Evolutionary conservation across 2,888 invertebrate species (phyloP).

Genomic region (Polyploca ridens): DNA sequence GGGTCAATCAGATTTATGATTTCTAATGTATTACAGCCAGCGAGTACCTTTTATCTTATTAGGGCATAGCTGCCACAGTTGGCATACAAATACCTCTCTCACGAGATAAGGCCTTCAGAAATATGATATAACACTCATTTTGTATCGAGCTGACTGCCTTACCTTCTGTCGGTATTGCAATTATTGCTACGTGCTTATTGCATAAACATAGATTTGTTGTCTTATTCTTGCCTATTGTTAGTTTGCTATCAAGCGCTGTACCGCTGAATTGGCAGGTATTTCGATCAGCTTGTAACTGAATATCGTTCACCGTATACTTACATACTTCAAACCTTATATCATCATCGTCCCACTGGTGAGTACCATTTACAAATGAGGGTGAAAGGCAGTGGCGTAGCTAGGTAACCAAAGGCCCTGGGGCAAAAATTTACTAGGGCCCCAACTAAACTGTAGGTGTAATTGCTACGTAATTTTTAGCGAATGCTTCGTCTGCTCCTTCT

Average conservation of each 20-base stretch:
- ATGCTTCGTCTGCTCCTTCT: too few species aligned
- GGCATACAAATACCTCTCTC: conserved; percentile 2
- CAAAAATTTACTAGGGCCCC: too few species aligned
- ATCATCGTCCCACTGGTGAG: too few species aligned
- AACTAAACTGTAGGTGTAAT: too few species aligned
- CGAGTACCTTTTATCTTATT: background rate
- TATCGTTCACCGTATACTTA: background rate
- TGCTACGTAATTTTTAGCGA: too few species aligned
- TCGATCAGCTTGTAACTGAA: background rate
- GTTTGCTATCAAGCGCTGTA: conserved; percentile 1
- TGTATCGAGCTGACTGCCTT: background rate
- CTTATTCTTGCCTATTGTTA: background rate
- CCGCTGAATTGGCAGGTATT: background rate
- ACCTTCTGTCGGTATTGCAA: background rate
- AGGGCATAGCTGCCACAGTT: background rate
- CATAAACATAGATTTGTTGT: conserved; percentile 1
- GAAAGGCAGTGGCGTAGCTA: too few species aligned
- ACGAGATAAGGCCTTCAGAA: conserved; percentile 4
- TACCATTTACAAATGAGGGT: too few species aligned
- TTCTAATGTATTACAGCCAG: too few species aligned
- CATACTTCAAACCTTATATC: background rate
- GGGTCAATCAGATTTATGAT: too few species aligned
- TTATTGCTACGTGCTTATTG: background rate
- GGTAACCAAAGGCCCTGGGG: too few species aligned
- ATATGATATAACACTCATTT: background rate